Base-by-base conservation (phyloP, 2,797 vertebrate species). In the Danio tinwini region DNA sequence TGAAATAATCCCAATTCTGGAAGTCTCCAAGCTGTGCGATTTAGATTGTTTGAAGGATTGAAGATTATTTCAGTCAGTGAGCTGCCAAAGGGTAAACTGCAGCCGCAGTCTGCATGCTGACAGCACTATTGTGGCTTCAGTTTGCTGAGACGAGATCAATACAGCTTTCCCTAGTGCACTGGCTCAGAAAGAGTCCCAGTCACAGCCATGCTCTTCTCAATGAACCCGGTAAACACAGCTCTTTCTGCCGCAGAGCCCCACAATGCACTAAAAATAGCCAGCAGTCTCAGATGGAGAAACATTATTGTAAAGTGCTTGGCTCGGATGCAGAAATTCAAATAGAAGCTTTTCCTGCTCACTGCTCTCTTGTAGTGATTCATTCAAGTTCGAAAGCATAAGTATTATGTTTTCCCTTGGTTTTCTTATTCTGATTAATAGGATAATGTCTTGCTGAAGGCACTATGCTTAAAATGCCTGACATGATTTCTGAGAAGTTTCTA, bases 1-100 rank as follows among this genome's bases (percentile, higher is more conserved):
- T 61, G 14, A 53, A 77, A 62, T 14, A 7, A 6, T 68, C 50
- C 19, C 50, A 29, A 74, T n/a, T 64, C 47, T 78, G 74, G 12
- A 52, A 64, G 56, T 73, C 61, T 74, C 45, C 52, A 56, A 19
- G 40, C 67, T 39, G 50, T 62, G 65, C n/a, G 68, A 62, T 79
- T 79, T 74, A 59, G 81, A 76, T 69, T 55, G 80, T 79, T 78
- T 58, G 67, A 76, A 61, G 59, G 80, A 80, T 77, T 76, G 72
- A 73, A 80, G 82, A 82, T 75, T 80, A 83, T 73, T 75, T 68
- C 49, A 39, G 59, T 16, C 76, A 50, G 44, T 10, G 70, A 76
- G 75, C 47, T 63, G 72, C 68, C 17, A 61, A 68, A 63, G 55
- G 49, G 75, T 84, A 79, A 71, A 78, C 71, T 49, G 73, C n/a